Evolutionary conservation across 2,113 vertebrate genomes (phyloP), one percentile per base, ranked within the genome.

Genomic region (Entomyzon cyanotis): DNA sequence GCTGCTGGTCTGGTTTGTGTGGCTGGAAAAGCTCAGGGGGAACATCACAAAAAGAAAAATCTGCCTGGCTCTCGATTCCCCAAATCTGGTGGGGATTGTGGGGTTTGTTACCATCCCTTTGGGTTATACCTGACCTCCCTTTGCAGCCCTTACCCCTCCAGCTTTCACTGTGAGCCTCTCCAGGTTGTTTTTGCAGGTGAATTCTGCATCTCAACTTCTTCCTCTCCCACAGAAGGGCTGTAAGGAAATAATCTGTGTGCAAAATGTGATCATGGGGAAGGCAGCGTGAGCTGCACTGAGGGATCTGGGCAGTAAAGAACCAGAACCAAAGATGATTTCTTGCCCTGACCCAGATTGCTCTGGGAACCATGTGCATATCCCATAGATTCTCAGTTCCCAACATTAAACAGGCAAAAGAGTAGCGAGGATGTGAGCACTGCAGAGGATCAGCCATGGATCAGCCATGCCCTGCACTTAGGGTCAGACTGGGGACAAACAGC

Each of bases 311-410:
- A 84, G 53, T 10, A 92, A 93, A 94, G 90, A 96, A 30, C 75
- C 92, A 80, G 84, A 92, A 92, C 85, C 71, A 88, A 86, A 90
- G 83, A 49, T 24, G 37, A 77, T 96, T 95, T 88, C 92, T 88
- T 86, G 79, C 87, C 71, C 68, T 96, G 88, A 80, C 79, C 79
- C 71, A 90, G 70, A 88, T 93, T 96, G 71, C 71, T 69, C 28
- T 65, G 67, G 64, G 79, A 88, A 39, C 10, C 27, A 10, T 35
- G 81, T 25, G 70, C 63, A 77, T 67, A 76, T 49, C 46, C 46
- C 10, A 6, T 20, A 21, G 62, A 23, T 73, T 77, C 47, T 41
- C 90, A 82, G 58, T 46, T 71, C 52, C 79, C 14, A 33, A 15
- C 18, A 10, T 56, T 52, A 44, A 90, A 31, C 12, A 70, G 27